phyloP scores from a whole-genome alignment of 2,113 vertebrate genomes.

The Puntigrus tetrazona region DNA sequence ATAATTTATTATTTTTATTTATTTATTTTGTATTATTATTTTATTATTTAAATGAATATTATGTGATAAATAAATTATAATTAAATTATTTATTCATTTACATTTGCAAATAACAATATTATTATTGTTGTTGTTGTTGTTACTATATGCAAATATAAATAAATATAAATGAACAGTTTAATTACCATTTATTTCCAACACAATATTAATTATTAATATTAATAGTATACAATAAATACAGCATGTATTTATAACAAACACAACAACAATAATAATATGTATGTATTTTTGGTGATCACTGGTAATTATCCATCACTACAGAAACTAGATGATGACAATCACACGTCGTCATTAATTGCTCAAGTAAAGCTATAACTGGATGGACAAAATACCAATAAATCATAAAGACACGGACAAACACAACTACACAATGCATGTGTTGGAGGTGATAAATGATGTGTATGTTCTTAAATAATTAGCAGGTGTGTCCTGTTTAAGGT shows the following conservation, averaged over 20 bases:
- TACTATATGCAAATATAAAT: too few species aligned
- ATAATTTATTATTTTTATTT: too few species aligned
- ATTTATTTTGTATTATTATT: too few species aligned
- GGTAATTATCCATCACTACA: neutral
- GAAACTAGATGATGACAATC: slow-evolving; percentile 6
- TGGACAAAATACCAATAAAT: slow-evolving; percentile 7
- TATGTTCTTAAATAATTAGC: slow-evolving; percentile 69
- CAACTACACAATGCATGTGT: neutral
- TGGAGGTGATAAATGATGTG: slow-evolving; percentile 35
- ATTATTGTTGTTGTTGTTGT: too few species aligned
- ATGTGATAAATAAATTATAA: too few species aligned
- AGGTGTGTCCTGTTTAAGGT: slow-evolving; percentile 57
- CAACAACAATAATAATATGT: neutral
- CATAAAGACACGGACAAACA: neutral
- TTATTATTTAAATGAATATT: neutral
- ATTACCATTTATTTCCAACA: too few species aligned
- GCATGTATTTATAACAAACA: too few species aligned
- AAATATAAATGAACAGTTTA: too few species aligned
- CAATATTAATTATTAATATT: too few species aligned
- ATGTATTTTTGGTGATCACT: neutral
- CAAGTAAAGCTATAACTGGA: slow-evolving; percentile 9
- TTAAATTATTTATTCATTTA: neutral
- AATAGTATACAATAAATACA: too few species aligned
- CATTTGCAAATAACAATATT: neutral
- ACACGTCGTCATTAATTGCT: neutral